These are phyloP conservation scores for Oreochromis aureus DNA, from an alignment of 2,113 vertebrate species.

Conservation along the genomic window DNA sequence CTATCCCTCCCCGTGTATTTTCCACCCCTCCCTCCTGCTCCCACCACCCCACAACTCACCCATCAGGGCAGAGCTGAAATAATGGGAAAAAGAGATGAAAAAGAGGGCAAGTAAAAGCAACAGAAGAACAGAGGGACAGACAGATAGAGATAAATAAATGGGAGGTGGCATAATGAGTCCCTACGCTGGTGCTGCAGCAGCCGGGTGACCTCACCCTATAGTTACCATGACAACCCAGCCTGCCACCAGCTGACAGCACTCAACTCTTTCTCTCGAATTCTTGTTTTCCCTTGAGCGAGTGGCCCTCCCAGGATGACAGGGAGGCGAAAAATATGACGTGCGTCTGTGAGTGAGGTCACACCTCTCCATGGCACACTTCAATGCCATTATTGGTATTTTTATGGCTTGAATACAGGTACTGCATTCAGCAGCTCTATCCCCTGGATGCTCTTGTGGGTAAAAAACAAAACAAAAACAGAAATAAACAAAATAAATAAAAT, in stretches of 20 bases:
- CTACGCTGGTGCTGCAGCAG: slow-evolving; percentile 49
- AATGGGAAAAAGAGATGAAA: not conserved
- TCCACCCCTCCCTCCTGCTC: not conserved
- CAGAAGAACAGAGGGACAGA: not conserved
- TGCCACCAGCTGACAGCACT: slow-evolving; percentile 49
- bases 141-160: slow-evolving; percentile 49
- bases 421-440: not conserved
- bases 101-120: not conserved
- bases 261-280: slow-evolving; percentile 27
- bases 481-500: not conserved
- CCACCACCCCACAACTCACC: not conserved
- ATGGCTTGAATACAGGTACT: not conserved
- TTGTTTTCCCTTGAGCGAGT: slow-evolving; percentile 29
- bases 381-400: not conserved
- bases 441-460: not conserved
- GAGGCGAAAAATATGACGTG: not conserved
- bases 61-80: not conserved
- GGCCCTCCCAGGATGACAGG: slow-evolving; percentile 29
- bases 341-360: slow-evolving; percentile 4
- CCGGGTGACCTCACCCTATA: slow-evolving; percentile 62
- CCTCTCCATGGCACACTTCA: not conserved
- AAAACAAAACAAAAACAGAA: not conserved
- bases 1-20: not conserved
- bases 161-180: slow-evolving; percentile 63
- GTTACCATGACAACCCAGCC: slow-evolving; percentile 67